Evolutionary conservation across 2,888 invertebrate species (phyloP), one percentile per base, ranked within the genome.

Genomic region (Agrochola litura): DNA sequence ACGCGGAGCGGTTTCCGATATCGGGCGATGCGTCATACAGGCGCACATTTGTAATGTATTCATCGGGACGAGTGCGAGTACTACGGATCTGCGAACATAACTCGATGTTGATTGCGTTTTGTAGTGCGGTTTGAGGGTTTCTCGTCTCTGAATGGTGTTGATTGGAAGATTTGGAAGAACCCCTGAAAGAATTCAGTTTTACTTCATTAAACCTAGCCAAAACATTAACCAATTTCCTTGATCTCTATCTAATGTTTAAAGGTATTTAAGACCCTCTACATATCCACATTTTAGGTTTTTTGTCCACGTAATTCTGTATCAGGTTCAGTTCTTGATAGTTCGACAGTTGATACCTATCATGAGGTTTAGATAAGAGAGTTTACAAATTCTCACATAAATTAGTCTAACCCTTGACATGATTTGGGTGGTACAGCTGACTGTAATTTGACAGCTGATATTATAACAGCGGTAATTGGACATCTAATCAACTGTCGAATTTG

Each of bases 1-100:
- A 88, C 88, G 88, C 87, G 68, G 84, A 87, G 84, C 86, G 88
- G 89, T 89, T 90, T 90, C 91, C 91, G 88, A 90, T 89, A 91
- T 85, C 84, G 84, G 82, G 72, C 86, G 77, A 83, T 88, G 87
- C 88, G 89, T 90, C 88, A 87, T 85, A 85, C 86, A 81, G 77
- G 81, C 87, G 76, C 80, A 79, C 87, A 80, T 82, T 86, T 83
- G 88, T 88, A 89, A 90, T 89, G 88, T 89, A 90, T 90, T 90
- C 90, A 86, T 85, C 78, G 75, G 73, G 73, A 75, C 87, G 73
- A 82, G 66, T 68, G 66, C 65, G 67, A 58, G 65, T 81, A 82
- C 83, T 19, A 69, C 56, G 70, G 81, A 71, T 74, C 76, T 74
- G 66, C 73, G 81, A 79, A 83, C 69, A 65, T 63, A 82, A 82